Conservation (phyloP, 64 coral and sea anemone genomes). For the Montipora sp. region DNA sequence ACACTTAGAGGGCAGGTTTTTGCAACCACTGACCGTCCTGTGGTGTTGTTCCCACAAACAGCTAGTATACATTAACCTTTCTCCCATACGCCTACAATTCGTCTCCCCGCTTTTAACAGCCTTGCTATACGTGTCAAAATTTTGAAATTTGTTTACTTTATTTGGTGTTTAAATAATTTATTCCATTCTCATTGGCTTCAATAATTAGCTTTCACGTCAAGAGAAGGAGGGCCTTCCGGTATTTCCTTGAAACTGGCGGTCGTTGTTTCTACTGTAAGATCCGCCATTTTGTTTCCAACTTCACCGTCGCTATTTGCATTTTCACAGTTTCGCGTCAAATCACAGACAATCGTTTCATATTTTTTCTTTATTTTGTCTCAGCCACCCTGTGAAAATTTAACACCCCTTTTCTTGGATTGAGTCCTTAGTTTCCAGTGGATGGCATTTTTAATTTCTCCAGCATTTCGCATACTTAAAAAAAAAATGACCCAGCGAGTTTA, state of each 20-base stretch:
- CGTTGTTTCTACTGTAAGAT: not conserved
- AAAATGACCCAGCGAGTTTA: no score
- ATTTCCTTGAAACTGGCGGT: not conserved
- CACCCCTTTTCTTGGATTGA: not conserved
- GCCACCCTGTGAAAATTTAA: not conserved
- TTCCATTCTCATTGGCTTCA: not conserved
- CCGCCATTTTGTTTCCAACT: constrained; percentile 8
- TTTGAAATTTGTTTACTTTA: not conserved
- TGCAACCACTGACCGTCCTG: not conserved
- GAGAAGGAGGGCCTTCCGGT: not conserved
- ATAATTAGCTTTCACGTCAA: not conserved
- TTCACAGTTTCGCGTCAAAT: constrained; percentile 26
- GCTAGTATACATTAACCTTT: not conserved
- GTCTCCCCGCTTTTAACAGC: no score
- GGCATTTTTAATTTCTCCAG: no score
- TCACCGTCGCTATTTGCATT: not conserved
- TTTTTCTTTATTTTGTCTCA: not conserved
- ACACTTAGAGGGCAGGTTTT: not conserved
- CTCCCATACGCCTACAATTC: not conserved
- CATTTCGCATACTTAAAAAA: no score
- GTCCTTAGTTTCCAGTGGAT: no score
- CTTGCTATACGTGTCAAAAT: not conserved
- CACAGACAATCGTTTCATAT: not conserved
- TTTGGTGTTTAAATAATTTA: not conserved
- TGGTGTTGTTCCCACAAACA: not conserved